Base-by-base conservation (phyloP, 2,888 invertebrate genomes). In the Smittia aterrima region DNA sequence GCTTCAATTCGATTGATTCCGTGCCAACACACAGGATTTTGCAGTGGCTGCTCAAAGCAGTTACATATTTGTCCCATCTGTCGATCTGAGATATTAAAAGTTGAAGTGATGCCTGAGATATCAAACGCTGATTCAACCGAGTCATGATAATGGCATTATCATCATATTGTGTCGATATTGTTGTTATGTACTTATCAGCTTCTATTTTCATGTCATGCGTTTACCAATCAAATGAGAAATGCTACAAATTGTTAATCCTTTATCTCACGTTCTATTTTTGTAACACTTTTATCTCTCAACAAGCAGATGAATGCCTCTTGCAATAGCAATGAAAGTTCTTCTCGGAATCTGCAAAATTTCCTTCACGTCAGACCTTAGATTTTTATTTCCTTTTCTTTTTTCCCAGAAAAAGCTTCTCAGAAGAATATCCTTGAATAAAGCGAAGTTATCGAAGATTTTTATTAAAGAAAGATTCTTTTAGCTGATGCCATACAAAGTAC, bases 1-100 rank as follows among this genome's bases (percentile, higher is more conserved):
- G 93, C 93, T 0, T 87, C 88, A 75, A 90, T 92, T 22, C 84
- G 88, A 77, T 85, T 96, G 53, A 82, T 89, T 77, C 95, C 95
- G 0, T 96, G 96, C 82, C 87, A 87, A 77, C 96, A 96, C 82
- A 88, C 93, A 83, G 95, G 95, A 47, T 95, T 96, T 84, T 96
- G 96, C 84, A 85, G 86, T 66, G 84, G 86, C 13, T 95, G 95
- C 85, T 89, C 91, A 13, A 85, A 89, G 75, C 91, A 92, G 80
- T 81, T 96, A 77, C 87, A 88, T 77, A 90, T 89, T 77, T 96
- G 96, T 82, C 96, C 96, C 13, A 89, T 96, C 87, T 96, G 96
- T 83, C 88, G 96, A 20, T 81, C 82, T 27, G 78, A 79, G 64
- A 80, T 80, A 73, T 77, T 78, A 67, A 75, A 62, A 13, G 53